Conservation (phyloP, 2,113 vertebrate species). For the Apodemus speciosus region DNA sequence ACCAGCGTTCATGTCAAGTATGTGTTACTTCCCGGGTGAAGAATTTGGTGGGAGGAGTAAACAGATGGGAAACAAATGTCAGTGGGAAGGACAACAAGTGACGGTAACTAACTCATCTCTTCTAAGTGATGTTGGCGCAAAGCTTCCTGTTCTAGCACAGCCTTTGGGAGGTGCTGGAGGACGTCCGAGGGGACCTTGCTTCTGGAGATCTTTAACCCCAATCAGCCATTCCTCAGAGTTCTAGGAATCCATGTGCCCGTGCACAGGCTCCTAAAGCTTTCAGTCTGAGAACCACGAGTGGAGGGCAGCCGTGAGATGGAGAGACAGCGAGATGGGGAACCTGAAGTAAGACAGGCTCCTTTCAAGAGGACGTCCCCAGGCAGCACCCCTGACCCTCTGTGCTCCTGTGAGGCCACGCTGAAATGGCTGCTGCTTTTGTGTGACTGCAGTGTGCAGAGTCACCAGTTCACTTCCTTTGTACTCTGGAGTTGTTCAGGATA, state of each 20-base stretch:
- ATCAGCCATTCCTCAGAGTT: slow-evolving; percentile 34
- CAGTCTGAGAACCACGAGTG: neutral
- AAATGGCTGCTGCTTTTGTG: neutral
- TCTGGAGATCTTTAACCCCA: neutral
- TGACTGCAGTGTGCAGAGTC: neutral
- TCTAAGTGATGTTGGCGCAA: neutral
- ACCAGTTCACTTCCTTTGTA: slow-evolving; percentile 33
- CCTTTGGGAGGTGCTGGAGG: neutral
- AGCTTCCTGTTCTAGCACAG: neutral
- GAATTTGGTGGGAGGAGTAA: neutral
- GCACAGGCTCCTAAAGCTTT: slow-evolving; percentile 8
- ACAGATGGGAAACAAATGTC: neutral
- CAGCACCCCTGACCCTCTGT: neutral
- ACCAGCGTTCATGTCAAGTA: neutral
- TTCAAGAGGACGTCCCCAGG: neutral
- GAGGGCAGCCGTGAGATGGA: neutral
- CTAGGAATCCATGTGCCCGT: neutral
- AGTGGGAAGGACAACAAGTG: neutral
- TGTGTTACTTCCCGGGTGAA: neutral
- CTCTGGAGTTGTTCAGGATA: neutral
- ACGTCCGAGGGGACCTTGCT: neutral
- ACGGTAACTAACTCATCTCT: neutral
- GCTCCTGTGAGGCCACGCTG: neutral
- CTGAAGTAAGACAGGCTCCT: neutral
- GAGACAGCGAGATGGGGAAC: neutral